Percentiles rank a stretch among this genome's conserved stretches.
Conservation (phyloP, 1,140 invertebrate species). For the Caenorhabditis latens region DNA sequence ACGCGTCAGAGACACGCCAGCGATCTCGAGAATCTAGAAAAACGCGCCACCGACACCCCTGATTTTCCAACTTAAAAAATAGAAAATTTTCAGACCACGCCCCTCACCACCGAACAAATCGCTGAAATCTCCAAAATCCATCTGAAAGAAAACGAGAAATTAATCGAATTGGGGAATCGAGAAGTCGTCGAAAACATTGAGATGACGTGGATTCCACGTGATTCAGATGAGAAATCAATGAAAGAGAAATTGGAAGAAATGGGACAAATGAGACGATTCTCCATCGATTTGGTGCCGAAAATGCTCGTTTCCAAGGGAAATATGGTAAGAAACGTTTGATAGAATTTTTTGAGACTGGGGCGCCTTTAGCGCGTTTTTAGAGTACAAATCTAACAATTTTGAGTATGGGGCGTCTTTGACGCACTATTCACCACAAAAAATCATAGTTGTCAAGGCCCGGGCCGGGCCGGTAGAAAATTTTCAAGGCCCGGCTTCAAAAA, state of each 20-base stretch:
- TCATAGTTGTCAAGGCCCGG: no score
- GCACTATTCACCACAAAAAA: no score
- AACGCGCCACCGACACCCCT: no score
- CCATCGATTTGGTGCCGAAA: conserved; percentile 25
- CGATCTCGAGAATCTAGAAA: no score
- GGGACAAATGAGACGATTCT: conserved; percentile 6
- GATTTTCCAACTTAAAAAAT: neutral
- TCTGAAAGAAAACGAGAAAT: neutral
- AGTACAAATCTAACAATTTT: no score
- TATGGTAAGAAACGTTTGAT: neutral
- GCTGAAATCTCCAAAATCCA: neutral
- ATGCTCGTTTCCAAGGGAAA: neutral
- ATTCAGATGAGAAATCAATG: neutral
- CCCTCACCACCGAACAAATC: neutral
- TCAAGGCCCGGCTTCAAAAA: no score
- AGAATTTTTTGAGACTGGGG: no score
- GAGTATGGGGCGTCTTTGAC: no score
- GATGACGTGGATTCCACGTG: conserved; percentile 42
- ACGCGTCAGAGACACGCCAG: neutral
- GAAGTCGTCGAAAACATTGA: neutral
- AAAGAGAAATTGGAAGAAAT: neutral
- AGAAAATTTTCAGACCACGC: neutral
- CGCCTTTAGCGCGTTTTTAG: no score
- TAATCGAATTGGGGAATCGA: conserved; percentile 30
- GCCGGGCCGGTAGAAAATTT: no score